Evolutionary conservation across 1,140 invertebrate genomes (phyloP).

Genomic region (Liolophura sinensis): DNA sequence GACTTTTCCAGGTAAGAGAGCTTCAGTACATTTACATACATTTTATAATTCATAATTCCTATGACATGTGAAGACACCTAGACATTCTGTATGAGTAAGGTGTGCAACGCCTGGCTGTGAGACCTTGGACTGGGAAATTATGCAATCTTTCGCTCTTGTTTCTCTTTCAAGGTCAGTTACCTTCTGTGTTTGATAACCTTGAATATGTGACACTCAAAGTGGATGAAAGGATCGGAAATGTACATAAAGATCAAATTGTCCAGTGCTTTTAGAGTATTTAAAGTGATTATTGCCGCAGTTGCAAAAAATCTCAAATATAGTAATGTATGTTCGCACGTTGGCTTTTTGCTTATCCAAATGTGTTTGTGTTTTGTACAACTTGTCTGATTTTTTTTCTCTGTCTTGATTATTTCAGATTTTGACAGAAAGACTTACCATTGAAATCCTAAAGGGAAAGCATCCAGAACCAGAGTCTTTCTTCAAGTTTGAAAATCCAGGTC

Average conservation of each 20-base stretch:
- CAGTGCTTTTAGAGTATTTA: background rate
- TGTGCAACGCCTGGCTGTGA: no score
- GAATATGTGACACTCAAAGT: background rate
- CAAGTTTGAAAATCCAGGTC: conserved; percentile 96
- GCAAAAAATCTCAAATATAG: no score
- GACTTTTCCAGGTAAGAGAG: conserved; percentile 85
- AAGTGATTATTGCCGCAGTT: background rate
- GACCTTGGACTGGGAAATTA: no score
- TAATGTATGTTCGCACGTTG: no score
- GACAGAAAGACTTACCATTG: conserved; percentile 94
- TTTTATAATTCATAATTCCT: background rate
- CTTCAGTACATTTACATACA: background rate
- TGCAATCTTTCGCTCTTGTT: no score
- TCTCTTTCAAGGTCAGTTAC: no score
- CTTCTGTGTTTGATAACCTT: background rate
- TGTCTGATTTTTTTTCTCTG: conserved; percentile 9
- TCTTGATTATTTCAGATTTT: conserved; percentile 71
- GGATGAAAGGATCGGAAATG: background rate
- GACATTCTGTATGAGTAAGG: no score
- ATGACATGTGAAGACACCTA: no score
- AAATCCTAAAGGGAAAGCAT: conserved; percentile 88
- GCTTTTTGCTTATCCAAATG: background rate
- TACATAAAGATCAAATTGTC: background rate
- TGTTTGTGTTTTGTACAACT: background rate
- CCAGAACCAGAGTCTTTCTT: conserved; percentile 93